Evolutionary conservation across 2,113 vertebrate species (phyloP).

Genomic region (Mormoops blainvillei): DNA sequence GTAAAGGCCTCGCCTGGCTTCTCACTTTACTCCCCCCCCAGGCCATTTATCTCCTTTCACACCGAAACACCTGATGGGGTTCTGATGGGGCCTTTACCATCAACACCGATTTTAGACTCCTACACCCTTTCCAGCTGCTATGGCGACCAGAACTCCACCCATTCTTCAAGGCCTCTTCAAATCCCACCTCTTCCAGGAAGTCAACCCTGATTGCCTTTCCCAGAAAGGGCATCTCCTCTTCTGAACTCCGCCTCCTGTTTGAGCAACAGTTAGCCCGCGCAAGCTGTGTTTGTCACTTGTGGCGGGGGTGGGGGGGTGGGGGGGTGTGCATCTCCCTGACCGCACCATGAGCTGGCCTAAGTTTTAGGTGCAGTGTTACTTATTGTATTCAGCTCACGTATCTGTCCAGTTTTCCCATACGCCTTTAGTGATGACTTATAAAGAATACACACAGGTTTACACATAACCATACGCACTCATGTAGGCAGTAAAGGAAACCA

Average conservation of each 20-base stretch:
- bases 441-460: neutral
- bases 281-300: neutral
- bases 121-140: neutral
- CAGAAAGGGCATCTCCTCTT: slow-evolving; percentile 11
- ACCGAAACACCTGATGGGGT: neutral
- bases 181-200: slow-evolving; percentile 19
- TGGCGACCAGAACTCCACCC: neutral
- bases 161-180: neutral
- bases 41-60: neutral
- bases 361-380: neutral
- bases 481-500: neutral
- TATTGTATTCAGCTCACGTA: neutral
- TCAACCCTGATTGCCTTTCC: neutral
- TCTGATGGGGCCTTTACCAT: neutral
- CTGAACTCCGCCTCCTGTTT: neutral
- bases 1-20: neutral
- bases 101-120: neutral
- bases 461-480: neutral
- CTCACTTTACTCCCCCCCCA: neutral
- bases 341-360: neutral
- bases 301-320: neutral
- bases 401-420: neutral
- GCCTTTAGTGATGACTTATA: neutral
- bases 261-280: neutral
- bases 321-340: neutral